Base-by-base conservation (phyloP, 1,140 invertebrate species). In the Steinernema feltiae region DNA sequence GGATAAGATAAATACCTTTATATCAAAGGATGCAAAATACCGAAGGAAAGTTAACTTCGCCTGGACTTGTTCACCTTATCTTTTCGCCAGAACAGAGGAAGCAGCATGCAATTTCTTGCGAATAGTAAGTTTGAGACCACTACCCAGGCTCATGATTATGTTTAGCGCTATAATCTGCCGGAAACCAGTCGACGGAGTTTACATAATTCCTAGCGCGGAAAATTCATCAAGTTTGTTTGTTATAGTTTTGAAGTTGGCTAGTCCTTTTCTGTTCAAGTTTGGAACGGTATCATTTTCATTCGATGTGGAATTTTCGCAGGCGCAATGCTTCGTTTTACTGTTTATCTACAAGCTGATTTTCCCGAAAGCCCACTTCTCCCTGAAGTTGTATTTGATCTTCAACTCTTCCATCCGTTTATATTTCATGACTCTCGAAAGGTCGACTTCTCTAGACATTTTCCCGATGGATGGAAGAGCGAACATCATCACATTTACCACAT, bases 251-350 rank as follows among this genome's bases (percentile, higher is more conserved):
- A 41, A 41, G 7, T 41, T n/a, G n/a, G n/a, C 35, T 18, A 18
- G 35, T 41, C 18, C 7, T 41, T 41, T 41, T 41, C 35, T 46
- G 7, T 46, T 46, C n/a, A 46, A 63, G 53, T 63, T 3, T 63
- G 53, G 53, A 63, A 63, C 53, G 53, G 53, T 3, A 63, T 63
- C 3, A 63, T 63, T 21, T 63, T 63, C 53, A 63, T 63, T 21
- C 15, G 53, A 63, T 63, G 53, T 27, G 53, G 53, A 27, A 63
- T 63, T 7, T 27, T 63, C 53, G 53, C 53, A 3, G 53, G 53
- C 12, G 53, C 53, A 27, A 63, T 63, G 53, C 24, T 63, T 27
- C 53, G 53, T 7, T 63, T 63, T 27, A 63, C 53, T 3, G 7
- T 63, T 27, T 15, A 7, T 3, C 24, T 63, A 21, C 53, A 63